Evolutionary conservation across 2,113 vertebrate species (phyloP), one percentile per base, ranked within the genome.

Genomic region (Ptilorrhoa leucosticta): DNA sequence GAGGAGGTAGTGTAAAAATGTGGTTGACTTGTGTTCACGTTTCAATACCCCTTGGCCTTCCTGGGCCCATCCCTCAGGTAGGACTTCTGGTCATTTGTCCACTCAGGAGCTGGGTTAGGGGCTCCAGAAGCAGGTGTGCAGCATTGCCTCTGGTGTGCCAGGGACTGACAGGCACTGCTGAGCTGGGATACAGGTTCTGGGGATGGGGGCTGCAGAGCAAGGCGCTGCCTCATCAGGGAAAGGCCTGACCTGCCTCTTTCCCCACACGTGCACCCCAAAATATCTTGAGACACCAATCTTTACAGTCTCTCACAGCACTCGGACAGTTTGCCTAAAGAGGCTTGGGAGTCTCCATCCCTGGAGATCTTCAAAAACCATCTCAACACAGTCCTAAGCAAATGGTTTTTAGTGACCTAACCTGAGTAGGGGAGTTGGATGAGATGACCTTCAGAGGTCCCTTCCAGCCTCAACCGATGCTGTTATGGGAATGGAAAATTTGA

Each of bases 301-400:
- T 31, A 23, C 21, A 44, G 21, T 51, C 27, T 51, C 31, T 58
- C 37, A 27, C 45, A 68, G 21, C 31, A 24, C 22, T 44, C 1
- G 0, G 7, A 35, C 7, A 26, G 22, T 15, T 65, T 78, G 30
- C 23, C 33, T 60, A 50, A 21, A 57, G 35, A 64, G 30, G 7
- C 4, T 54, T 9, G 37, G 23, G 37, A 56, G 15, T 64, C 13
- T 78, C 33, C 30, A n/a, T 12, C 18, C 21, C 42, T 35, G 13
- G 23, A 73, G 15, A 44, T 30, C 61, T 79, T 66, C 40, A 86
- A 79, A 91, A 79, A 3, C 11, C 0, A 0, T 44, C 24, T 57
- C 22, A 17, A 35, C 15, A 23, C 1, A 1, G 16, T 48, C 24
- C 22, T 50, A 15, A 31, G 24, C 40, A 76, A 33, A 15, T 0